Evolutionary conservation across 2,113 vertebrate genomes (phyloP), one percentile per base, ranked within the genome.

Genomic region (Sminthopsis crassicaudata): DNA sequence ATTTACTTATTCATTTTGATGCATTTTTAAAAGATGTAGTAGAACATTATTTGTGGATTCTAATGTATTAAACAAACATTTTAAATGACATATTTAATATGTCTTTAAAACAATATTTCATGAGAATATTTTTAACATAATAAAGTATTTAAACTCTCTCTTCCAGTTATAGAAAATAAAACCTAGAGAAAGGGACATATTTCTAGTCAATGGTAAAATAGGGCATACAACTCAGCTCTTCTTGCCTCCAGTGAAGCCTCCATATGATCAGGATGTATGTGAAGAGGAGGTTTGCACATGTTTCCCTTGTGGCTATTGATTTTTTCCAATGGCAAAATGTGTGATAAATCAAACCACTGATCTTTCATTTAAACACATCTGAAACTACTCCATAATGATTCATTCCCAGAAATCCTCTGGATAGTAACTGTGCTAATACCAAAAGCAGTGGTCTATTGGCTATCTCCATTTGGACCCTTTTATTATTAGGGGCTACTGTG

Each of bases 21-120:
- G 51, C 57, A 60, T 60, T 60, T 55, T 91, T 46, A 93, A 94
- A 93, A 53, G 57, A 89, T 92, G 24, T 46, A 93, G 46, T 10
- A 76, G 11, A 14, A 1, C 14, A 25, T 67, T 54, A 19, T 89
- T 91, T 91, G 22, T 53, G 89, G 89, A 89, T 90, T 92, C n/a
- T 16, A 46, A 27, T 52, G 53, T 51, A 46, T 54, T 60, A 89
- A 89, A 10, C 48, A 30, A 53, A 26, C 27, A 46, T 10, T 60
- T 60, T 14, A 60, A 55, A 60, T 60, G 57, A 11, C 27, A 30
- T 12, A 30, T 60, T 60, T 60, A 60, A 60, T 60, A 60, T 60
- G 10, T 60, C 57, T 30, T 60, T 30, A 60, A 60, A 30, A 12
- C 30, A 60, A 60, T 8, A 12, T 30, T 30, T 30, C 11, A 12